phyloP scores from a whole-genome alignment of 2,888 invertebrate genomes.

The Athalia cordata region DNA sequence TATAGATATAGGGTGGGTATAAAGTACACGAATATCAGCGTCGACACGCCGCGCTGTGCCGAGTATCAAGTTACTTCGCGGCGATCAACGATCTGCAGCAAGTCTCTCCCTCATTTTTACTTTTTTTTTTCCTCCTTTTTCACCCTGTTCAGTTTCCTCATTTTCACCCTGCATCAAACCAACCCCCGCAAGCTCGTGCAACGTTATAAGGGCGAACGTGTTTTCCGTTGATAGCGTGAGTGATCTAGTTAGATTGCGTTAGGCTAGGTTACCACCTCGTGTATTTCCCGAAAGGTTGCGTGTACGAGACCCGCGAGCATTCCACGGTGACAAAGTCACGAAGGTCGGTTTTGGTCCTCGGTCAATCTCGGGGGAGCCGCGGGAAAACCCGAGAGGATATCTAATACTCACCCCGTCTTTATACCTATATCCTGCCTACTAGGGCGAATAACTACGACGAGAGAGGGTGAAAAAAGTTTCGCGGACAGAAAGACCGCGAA shows the following conservation, averaged over 20 bases:
- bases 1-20: too few species aligned
- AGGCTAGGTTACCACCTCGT: conserved; percentile 39
- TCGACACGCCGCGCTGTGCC: conserved; percentile 48
- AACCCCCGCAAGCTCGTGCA: conserved; percentile 1
- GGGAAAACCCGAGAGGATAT: background rate
- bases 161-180: too few species aligned
- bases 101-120: background rate
- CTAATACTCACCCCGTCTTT: background rate
- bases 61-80: conserved; percentile 42
- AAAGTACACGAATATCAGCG: background rate
- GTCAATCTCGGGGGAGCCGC: conserved; percentile 5
- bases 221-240: conserved; percentile 34
- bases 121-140: too few species aligned
- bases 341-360: conserved; percentile 28
- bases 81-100: conserved; percentile 23
- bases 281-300: conserved; percentile 29
- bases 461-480: too few species aligned
- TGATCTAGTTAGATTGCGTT: conserved; percentile 43
- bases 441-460: background rate
- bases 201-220: conserved; percentile 11
- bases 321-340: conserved; percentile 44
- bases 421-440: background rate
- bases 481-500: too few species aligned
- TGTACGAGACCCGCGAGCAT: conserved; percentile 19
- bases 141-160: too few species aligned